These are phyloP conservation scores for Channallabes apus DNA, from an alignment of 2,797 vertebrate species.

Conservation along the genomic window DNA sequence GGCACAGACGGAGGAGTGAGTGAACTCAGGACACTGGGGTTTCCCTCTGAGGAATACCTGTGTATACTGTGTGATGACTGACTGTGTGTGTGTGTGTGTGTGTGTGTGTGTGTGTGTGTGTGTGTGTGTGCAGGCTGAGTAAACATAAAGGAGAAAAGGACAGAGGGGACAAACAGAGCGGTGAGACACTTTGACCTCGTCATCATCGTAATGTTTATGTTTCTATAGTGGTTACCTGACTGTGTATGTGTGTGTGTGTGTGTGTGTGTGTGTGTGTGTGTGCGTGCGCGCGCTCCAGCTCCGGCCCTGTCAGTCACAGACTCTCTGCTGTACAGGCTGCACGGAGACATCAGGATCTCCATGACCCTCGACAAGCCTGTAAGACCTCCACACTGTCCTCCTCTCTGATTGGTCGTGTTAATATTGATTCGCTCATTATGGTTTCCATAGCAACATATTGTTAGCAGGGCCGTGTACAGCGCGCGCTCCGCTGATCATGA, in stretches of 20 bases:
- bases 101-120: constrained; percentile 1
- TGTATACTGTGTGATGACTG: not conserved
- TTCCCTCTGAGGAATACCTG: not conserved
- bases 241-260: constrained; percentile 24
- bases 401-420: not conserved
- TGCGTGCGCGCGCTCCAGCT: constrained; percentile 24
- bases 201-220: not conserved
- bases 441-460: not conserved
- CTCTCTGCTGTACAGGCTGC: constrained; percentile 73
- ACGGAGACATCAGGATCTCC: constrained; percentile 75
- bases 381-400: not conserved
- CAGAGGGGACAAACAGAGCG: constrained; percentile 8
- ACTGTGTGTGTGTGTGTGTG: constrained; percentile 16
- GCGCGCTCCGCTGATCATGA: not conserved
- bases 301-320: constrained; percentile 64
- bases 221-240: not conserved
- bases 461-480: not conserved
- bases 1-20: not conserved
- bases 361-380: constrained; percentile 61
- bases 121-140: not conserved
- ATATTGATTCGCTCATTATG: not conserved
- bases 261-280: constrained; percentile 33
- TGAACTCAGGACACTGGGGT: not conserved
- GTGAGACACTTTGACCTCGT: constrained; percentile 18
- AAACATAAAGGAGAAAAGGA: constrained; percentile 43